These are phyloP conservation scores for Drosophila ogumai DNA, from an alignment of 1,140 invertebrate genomes.

Conservation along the genomic window DNA sequence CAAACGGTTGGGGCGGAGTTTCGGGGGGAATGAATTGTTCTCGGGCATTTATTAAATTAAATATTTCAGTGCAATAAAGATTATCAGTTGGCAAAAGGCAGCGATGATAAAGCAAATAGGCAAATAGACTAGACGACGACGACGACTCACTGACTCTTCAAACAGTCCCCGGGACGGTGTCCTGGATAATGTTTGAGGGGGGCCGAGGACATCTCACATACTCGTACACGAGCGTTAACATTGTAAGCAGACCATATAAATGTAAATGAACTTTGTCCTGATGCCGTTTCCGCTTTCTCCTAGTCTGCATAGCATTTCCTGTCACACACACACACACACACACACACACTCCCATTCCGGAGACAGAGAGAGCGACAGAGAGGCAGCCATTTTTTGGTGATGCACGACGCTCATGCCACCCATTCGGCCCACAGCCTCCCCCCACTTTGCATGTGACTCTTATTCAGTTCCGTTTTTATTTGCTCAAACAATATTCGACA, in stretches of 20 bases:
- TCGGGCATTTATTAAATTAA: conserved; percentile 77
- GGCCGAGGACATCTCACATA: conserved; percentile 35
- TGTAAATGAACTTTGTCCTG: conserved; percentile 82
- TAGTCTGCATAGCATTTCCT: conserved; percentile 79
- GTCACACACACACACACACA: conserved; percentile 57
- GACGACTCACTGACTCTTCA: conserved; percentile 73
- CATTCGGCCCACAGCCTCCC: conserved; percentile 15
- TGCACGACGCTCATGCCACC: conserved; percentile 49
- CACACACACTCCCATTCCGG: conserved; percentile 1
- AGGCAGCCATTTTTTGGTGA: conserved; percentile 82
- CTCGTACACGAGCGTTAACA: conserved; percentile 78
- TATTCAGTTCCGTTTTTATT: conserved; percentile 76
- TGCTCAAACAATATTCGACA: conserved; percentile 84
- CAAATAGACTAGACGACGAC: conserved; percentile 62
- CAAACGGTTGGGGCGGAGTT: conserved; percentile 9
- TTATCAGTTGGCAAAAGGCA: conserved; percentile 75
- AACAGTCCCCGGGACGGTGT: conserved; percentile 27
- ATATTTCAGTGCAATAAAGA: conserved; percentile 81
- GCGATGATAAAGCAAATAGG: conserved; percentile 74
- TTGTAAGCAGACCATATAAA: conserved; percentile 84
- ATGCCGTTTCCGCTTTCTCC: conserved; percentile 79
- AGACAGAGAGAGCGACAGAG: conserved; percentile 1
- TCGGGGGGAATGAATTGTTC: background rate
- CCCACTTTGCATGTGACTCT: conserved; percentile 77
- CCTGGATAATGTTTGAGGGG: conserved; percentile 32